phyloP scores from a whole-genome alignment of 2,113 vertebrate genomes.

The Austrofundulus limnaeus region DNA sequence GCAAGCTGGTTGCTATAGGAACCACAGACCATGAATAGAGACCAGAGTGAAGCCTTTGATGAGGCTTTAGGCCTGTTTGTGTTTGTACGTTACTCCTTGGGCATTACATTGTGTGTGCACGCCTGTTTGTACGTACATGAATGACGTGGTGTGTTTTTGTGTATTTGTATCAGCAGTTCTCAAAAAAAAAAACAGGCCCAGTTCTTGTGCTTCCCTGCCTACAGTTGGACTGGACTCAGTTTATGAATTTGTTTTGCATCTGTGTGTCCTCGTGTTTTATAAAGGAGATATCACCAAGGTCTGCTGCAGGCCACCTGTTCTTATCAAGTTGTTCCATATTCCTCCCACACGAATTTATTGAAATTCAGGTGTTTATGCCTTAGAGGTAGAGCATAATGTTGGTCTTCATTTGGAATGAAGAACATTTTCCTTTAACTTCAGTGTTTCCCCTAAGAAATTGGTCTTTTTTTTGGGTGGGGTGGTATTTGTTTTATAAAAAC shows the following conservation, averaged over 20 bases:
- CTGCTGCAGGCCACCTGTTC: conserved; percentile 48
- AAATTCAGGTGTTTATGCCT: conserved; percentile 33
- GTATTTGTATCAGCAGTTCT: conserved; percentile 8
- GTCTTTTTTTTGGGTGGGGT: too few relatives aligned
- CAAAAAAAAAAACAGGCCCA: conserved; percentile 25
- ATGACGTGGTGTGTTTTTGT: conserved; percentile 11
- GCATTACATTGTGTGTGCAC: conserved; percentile 25
- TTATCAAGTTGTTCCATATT: conserved; percentile 33
- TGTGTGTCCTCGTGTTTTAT: conserved; percentile 46
- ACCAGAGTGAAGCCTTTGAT: conserved; percentile 67
- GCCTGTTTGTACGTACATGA: conserved; percentile 28
- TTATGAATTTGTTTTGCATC: conserved; percentile 50
- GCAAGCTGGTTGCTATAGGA: conserved; percentile 71
- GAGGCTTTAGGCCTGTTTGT: conserved; percentile 52
- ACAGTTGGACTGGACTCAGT: conserved; percentile 10
- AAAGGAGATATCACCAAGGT: conserved; percentile 42
- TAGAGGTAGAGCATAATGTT: background rate
- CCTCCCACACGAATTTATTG: conserved; percentile 20
- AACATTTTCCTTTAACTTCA: too few relatives aligned
- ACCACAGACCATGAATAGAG: conserved; percentile 68
- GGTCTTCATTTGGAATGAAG: background rate
- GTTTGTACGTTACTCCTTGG: conserved; percentile 34
- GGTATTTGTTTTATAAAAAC: too few relatives aligned
- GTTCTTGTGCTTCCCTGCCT: conserved; percentile 6
- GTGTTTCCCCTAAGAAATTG: too few relatives aligned